Evolutionary conservation across 2,797 vertebrate genomes (phyloP).

Genomic region (Spinus olivaceus): DNA sequence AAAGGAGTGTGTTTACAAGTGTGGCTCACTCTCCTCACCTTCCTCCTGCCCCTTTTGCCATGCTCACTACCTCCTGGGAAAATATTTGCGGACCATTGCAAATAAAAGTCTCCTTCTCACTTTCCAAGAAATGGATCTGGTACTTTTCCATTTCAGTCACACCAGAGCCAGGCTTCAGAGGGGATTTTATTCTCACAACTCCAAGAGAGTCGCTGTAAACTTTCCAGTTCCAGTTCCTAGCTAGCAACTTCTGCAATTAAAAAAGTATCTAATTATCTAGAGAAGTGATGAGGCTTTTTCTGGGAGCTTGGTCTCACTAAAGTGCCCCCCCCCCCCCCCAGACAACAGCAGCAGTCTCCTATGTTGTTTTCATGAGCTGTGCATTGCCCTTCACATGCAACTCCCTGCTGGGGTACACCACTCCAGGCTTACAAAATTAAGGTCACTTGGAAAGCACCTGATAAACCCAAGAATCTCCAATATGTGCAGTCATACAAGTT

Average conservation of each 20-base stretch:
- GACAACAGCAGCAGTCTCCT: neutral
- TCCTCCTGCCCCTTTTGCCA: constrained; percentile 24
- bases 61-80: neutral
- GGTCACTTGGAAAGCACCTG: constrained; percentile 20
- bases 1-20: constrained; percentile 4
- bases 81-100: constrained; percentile 57
- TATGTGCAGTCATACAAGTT: neutral
- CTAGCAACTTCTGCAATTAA: constrained; percentile 10
- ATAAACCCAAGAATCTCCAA: neutral
- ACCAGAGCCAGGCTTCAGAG: neutral
- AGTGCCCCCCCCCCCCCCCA: neutral
- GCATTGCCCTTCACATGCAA: neutral
- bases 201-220: neutral
- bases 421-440: neutral
- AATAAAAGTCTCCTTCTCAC: constrained; percentile 71
- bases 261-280: neutral
- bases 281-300: neutral
- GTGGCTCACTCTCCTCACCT: constrained; percentile 11
- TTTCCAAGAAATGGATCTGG: constrained; percentile 69
- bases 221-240: constrained; percentile 25
- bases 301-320: neutral
- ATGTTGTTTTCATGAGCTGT: neutral
- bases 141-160: constrained; percentile 71
- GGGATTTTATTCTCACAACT: constrained; percentile 11
- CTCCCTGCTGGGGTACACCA: neutral